Percentiles rank a stretch among this genome's conserved stretches.
Evolutionary conservation across 2,888 invertebrate species (phyloP).

Genomic region (Philhelius pedissequus): DNA sequence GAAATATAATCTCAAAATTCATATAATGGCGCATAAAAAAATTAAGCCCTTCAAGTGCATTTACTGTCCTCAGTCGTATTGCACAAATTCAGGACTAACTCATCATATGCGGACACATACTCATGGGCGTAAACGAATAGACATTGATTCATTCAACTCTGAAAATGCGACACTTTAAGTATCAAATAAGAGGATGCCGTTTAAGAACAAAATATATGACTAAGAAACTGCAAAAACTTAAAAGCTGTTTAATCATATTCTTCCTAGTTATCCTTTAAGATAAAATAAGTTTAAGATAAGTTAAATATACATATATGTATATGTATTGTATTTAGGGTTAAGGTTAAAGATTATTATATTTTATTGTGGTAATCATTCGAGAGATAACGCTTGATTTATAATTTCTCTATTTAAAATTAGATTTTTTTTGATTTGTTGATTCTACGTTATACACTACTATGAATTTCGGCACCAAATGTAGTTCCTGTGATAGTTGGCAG

Average conservation of each 20-base stretch:
- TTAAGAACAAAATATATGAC: not conserved
- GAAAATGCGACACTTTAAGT: not conserved
- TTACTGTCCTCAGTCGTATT: constrained; percentile 79
- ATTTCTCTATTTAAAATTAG: not conserved
- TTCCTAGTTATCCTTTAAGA: not conserved
- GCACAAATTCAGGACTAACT: constrained; percentile 80
- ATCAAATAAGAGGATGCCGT: not conserved
- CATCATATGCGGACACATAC: constrained; percentile 79
- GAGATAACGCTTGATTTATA: not conserved
- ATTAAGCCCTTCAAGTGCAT: constrained; percentile 77
- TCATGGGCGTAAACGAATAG: not conserved
- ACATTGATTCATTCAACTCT: not conserved
- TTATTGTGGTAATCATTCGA: not conserved
- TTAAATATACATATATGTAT: not conserved
- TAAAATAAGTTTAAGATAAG: not conserved
- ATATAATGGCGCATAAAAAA: constrained; percentile 81
- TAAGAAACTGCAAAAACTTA: not conserved
- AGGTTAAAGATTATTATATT: not conserved
- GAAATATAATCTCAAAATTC: constrained; percentile 82
- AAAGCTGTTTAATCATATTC: not conserved
- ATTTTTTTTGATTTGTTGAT: not conserved
- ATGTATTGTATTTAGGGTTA: constrained; percentile 10
- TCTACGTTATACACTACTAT: not conserved
- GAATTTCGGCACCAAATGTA: constrained; percentile 8
- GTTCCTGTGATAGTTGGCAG: constrained; percentile 11